phyloP scores from a whole-genome alignment of 1,140 invertebrate species.

The Drosophila trapezifrons region DNA sequence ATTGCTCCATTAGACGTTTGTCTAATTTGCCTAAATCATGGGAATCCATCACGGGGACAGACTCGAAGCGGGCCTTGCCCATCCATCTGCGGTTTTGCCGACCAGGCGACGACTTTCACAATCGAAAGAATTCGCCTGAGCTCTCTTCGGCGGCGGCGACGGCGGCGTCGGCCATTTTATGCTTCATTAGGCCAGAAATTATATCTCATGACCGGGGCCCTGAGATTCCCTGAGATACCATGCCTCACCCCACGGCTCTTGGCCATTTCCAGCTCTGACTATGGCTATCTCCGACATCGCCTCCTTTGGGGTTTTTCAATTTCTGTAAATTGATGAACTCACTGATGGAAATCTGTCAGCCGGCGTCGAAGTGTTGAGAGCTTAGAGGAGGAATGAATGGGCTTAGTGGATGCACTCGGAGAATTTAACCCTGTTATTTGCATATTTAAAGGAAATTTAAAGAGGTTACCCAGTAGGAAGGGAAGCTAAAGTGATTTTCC shows the following conservation, averaged over 20 bases:
- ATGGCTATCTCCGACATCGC: constrained; percentile 43
- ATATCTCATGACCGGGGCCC: constrained; percentile 61
- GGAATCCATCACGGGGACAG: constrained; percentile 21
- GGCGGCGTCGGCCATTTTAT: constrained; percentile 63
- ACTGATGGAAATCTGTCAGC: constrained; percentile 67
- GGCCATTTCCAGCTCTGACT: constrained; percentile 14
- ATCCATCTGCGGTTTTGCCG: constrained; percentile 28
- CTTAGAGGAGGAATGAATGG: constrained; percentile 25
- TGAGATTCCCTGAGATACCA: constrained; percentile 20
- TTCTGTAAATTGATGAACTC: constrained; percentile 69
- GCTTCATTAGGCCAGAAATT: constrained; percentile 79
- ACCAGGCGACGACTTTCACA: constrained; percentile 41
- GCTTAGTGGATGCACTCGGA: neutral
- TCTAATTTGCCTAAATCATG: constrained; percentile 37
- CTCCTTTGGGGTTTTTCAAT: constrained; percentile 53
- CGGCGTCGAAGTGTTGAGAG: constrained; percentile 44
- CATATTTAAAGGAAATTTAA: neutral
- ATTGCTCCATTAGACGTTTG: constrained; percentile 1
- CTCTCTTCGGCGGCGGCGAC: neutral
- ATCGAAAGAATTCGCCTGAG: constrained; percentile 49
- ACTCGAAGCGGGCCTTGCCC: neutral
- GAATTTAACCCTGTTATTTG: neutral
- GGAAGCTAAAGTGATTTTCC: no score
- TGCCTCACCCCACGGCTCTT: constrained; percentile 7
- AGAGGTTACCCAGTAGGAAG: no score